Base-by-base conservation (phyloP, 1,140 invertebrate genomes). In the Drosophila repletoides region DNA sequence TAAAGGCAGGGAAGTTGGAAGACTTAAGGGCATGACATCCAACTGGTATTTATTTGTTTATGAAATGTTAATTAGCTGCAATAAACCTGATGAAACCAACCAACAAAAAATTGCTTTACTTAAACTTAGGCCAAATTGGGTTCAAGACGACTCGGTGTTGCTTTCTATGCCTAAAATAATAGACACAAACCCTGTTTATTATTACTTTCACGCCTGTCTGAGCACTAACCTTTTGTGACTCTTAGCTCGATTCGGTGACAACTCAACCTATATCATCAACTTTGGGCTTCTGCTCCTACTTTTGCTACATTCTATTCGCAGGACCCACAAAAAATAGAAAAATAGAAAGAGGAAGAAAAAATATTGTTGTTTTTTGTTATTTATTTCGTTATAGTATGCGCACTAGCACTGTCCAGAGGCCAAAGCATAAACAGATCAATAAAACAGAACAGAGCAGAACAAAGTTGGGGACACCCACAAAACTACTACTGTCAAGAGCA, bases 381-480 rank as follows among this genome's bases (percentile, higher is more conserved):
- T 45, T 26, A 43, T 56, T 29, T 34, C 7, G 45, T 14, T 36
- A 17, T 15, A 43, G 26, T 29, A 29, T 52, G 46, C 10, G 28
- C 29, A 46, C 22, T 28, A 28, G 34, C 58, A 64, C 40, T 65
- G 61, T 65, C 60, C 60, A 58, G 52, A 48, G 61, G 33, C 56
- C 26, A 36, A 60, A 68, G 72, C 77, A 81, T 83, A 81, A 83
- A 81, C 77, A 81, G 79, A 81, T 83, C 77, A 81, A 81, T 81
- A 77, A 81, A 81, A 69, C 49, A 65, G 46, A 58, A 52, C n/a
- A n/a, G n/a, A n/a, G n/a, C n/a, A n/a, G n/a, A n/a, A 33, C 68
- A 63, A 59, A 73, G 31, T 43, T 38, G 40, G n/a, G 17, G 55
- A 29, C 41, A 60, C 48, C 33, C 31, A 21, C 55, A 72, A 52